Base-by-base conservation (phyloP, 2,113 vertebrate genomes). In the Saccopteryx leptura region DNA sequence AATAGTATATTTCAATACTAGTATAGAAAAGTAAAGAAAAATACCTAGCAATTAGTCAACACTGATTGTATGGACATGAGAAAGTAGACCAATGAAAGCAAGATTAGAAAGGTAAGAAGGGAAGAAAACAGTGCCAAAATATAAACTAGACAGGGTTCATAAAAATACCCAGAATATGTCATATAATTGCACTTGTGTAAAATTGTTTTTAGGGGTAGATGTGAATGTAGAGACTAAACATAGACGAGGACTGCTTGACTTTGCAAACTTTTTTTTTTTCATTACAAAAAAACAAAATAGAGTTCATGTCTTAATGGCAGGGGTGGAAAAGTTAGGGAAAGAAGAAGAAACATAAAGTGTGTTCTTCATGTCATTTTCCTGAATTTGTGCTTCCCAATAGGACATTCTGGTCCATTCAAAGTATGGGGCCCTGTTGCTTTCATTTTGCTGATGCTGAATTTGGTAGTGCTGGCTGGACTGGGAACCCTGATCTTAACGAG, bases 391-490 rank as follows among this genome's bases (percentile, higher is more conserved):
- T 86, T 78, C 76, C 21, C 75, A 15, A n/a, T 19, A 91, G 87
- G 39, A 69, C 52, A 5, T 17, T 50, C 28, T 1, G 7, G 9
- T 58, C 28, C 12, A 1, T 66, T 33, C 2, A 72, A 65, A 8
- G 5, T 39, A 3, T 93, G 87, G 81, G 24, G 18, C 7, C 4
- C n/a, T 33, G 13, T 84, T 21, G 39, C 60, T 81, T 80, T 66
- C 46, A 28, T 90, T 74, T 90, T 68, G 0, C 52, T 93, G 6
- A 1, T 19, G 50, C 7, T 90, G 28, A 79, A 96, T 18, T 26
- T 96, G 23, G 2, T 52, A 13, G 9, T 93, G 39, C 52, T 96
- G 87, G 31, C 87, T 93, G 91, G 58, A 8, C 33, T 93, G 50
- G 74, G 48, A 58, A 18, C 10, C 50, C 66, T 90, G 50, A 31